Evolutionary conservation across 2,888 invertebrate species (phyloP).

Genomic region (Brenthis daphne): DNA sequence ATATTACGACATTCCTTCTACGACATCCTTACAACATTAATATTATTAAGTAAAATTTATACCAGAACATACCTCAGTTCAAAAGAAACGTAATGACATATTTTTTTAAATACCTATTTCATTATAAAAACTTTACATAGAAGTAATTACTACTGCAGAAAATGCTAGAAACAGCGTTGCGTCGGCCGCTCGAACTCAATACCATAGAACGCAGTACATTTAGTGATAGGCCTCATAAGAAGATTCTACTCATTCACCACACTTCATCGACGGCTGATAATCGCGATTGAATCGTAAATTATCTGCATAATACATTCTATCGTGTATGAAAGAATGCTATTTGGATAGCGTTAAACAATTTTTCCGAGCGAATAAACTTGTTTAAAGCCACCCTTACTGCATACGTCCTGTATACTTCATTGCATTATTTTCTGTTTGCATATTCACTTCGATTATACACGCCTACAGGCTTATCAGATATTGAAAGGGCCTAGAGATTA

Average conservation of each 20-base stretch:
- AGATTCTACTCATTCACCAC: neutral
- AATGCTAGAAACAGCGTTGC: no score
- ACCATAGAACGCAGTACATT: no score
- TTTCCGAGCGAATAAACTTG: slow-evolving; percentile 73
- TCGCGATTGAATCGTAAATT: slow-evolving; percentile 67
- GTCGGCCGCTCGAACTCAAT: no score
- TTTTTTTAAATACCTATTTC: no score
- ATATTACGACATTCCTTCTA: no score
- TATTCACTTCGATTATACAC: slow-evolving; percentile 73
- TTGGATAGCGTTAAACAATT: slow-evolving; percentile 81
- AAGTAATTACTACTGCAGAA: no score
- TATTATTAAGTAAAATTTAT: no score
- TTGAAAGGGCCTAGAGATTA: slow-evolving; percentile 27
- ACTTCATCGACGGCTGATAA: slow-evolving; percentile 72
- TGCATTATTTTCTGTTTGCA: slow-evolving; percentile 62
- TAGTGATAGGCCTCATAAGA: neutral
- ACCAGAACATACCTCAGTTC: no score
- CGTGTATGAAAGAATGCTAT: slow-evolving; percentile 68
- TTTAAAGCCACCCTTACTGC: slow-evolving; percentile 68
- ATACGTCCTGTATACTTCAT: slow-evolving; percentile 58
- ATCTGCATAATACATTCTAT: slow-evolving; percentile 78
- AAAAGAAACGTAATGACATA: no score
- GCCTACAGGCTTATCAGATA: slow-evolving; percentile 56
- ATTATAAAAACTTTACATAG: no score
- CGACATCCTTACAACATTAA: no score